Evolutionary conservation across 2,888 invertebrate genomes (phyloP), one percentile per base, ranked within the genome.

Genomic region (Xylota segnis): DNA sequence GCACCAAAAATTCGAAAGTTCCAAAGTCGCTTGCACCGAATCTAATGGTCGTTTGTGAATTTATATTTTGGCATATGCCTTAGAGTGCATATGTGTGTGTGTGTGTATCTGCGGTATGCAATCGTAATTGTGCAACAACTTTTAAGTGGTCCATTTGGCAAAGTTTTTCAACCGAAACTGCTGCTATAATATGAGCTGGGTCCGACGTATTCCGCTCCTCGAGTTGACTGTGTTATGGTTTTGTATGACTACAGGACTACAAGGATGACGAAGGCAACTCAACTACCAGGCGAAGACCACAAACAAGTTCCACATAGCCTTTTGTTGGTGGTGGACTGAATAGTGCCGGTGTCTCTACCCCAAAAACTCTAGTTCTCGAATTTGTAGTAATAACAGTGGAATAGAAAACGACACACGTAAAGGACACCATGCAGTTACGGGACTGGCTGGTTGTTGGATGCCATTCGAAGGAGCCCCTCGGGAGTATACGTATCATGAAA

Each of bases 101-200:
- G 54, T 32, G 50, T 23, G 45, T 52, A n/a, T n/a, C n/a, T n/a
- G n/a, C n/a, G n/a, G n/a, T n/a, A 61, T 63, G 23, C 70, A 75
- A 58, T 79, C 74, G 79, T 84, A 78, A 79, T 79, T 79, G 83
- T 66, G 81, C 79, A 84, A 76, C 81, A 84, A 84, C 84, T 84
- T 84, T 84, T 75, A 84, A 84, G 84, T 81, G 84, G 84, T 81
- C 84, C 84, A 84, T 84, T 84, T 84, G 84, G 84, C 81, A 84
- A 84, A 84, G 84, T 84, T 84, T 84, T 84, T 59, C 81, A 84
- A 81, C 75, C 75, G 59, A 59, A 75, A 81, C 84, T 84, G 54
- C 75, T 79, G 70, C 81, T 59, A 18, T 71, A 75, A 66, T 81
- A 71, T 81, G 68, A 50, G 40, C 59, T 61, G 65, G 65, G 65